A percentile compares a stretch with the other conserved stretches of the same genome.
Evolutionary conservation across 2,888 invertebrate species (phyloP).

Genomic region (Rhamnusium bicolor): DNA sequence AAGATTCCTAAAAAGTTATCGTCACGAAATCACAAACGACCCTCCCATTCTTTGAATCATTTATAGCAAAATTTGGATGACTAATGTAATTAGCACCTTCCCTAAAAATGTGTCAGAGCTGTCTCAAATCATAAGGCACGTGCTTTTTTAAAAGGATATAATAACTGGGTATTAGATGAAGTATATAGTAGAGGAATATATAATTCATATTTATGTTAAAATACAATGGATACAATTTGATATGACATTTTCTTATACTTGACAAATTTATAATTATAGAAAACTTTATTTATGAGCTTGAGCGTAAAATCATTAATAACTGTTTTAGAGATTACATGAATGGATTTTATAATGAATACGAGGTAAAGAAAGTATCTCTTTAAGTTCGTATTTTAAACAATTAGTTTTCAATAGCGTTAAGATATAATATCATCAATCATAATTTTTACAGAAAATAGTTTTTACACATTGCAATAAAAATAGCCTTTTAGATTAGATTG

Average conservation of each 20-base stretch:
- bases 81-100: conserved; percentile 20
- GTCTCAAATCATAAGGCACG: conserved; percentile 10
- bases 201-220: background rate
- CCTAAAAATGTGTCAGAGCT: conserved; percentile 21
- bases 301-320: background rate
- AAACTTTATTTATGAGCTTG: background rate
- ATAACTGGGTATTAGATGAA: background rate
- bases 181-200: background rate
- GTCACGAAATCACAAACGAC: conserved; percentile 15
- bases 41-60: conserved; percentile 25
- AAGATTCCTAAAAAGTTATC: background rate
- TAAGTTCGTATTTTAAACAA: too few relatives aligned
- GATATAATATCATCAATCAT: too few relatives aligned
- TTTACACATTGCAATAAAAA: too few relatives aligned
- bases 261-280: background rate
- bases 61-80: conserved; percentile 7
- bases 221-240: background rate
- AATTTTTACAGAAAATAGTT: too few relatives aligned
- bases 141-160: background rate
- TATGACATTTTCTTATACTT: background rate
- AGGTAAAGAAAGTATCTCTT: too few relatives aligned
- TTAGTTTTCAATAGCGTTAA: too few relatives aligned
- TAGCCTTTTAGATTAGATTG: too few relatives aligned
- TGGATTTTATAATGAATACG: too few relatives aligned
- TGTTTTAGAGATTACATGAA: too few relatives aligned